phyloP scores from a whole-genome alignment of 1,140 invertebrate species.

The Chionoecetes opilio region DNA sequence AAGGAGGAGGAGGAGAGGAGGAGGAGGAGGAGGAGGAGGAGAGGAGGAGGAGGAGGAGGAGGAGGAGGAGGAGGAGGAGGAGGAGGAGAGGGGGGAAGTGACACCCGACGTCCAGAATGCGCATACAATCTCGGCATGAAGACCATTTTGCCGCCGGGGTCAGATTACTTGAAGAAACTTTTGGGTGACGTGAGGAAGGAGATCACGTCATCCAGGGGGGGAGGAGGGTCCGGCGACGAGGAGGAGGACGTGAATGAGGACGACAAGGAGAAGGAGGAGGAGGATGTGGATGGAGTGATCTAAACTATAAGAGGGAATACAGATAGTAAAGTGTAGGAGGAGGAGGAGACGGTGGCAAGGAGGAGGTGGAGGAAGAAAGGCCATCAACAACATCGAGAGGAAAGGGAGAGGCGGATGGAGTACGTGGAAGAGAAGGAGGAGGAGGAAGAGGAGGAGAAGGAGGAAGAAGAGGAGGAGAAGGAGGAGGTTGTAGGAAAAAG shows the following conservation, averaged over 20 bases:
- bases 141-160: slow-evolving; percentile 13
- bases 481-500: neutral
- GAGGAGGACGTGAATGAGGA: neutral
- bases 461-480: neutral
- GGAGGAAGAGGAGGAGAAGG: neutral
- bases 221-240: neutral
- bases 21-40: too few relatives aligned
- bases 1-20: neutral
- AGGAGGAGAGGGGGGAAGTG: neutral
- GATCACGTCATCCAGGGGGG: neutral
- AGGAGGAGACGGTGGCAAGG: too few relatives aligned
- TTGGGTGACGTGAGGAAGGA: neutral
- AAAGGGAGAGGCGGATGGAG: neutral
- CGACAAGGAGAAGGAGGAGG: neutral
- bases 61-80: neutral
- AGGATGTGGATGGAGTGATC: neutral
- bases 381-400: neutral
- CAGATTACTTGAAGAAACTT: slow-evolving; percentile 20
- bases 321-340: neutral
- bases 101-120: neutral
- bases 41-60: neutral
- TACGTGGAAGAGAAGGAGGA: too few relatives aligned
- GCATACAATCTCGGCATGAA: neutral
- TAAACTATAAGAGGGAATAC: neutral
- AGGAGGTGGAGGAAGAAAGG: neutral